phyloP scores from a whole-genome alignment of 1,140 invertebrate genomes.

The Mactra quadrangularis region DNA sequence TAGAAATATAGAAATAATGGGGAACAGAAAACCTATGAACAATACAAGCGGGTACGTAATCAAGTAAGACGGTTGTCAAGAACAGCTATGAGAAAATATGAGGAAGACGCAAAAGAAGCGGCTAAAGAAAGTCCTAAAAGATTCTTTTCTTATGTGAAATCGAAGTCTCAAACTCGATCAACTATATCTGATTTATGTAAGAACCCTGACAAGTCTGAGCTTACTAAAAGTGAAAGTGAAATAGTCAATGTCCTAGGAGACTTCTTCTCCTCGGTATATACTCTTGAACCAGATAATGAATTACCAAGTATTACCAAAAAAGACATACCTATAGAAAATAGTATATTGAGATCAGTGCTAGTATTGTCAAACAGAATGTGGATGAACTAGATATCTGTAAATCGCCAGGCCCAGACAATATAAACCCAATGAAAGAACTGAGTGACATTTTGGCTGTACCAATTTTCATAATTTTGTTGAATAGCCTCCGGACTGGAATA shows the following conservation, averaged over 20 bases:
- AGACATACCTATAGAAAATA: neutral
- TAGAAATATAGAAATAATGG: neutral
- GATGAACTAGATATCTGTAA: neutral
- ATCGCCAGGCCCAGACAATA: conserved; percentile 2
- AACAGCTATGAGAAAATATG: neutral
- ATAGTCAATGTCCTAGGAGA: neutral
- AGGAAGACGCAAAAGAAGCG: neutral
- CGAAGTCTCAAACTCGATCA: neutral
- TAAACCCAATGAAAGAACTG: conserved; percentile 9
- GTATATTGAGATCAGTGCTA: neutral
- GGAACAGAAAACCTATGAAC: neutral
- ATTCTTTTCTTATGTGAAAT: neutral
- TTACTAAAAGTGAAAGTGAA: neutral
- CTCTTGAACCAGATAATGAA: neutral
- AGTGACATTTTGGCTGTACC: neutral
- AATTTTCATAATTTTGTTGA: neutral
- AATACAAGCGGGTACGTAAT: neutral
- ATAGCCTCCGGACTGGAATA: neutral
- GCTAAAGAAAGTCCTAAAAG: conserved; percentile 4
- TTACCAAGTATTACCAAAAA: neutral
- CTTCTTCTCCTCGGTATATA: conserved; percentile 10
- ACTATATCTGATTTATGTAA: conserved; percentile 6
- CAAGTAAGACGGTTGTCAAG: conserved; percentile 10
- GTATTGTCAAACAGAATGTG: neutral
- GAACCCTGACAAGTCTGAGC: neutral